Evolutionary conservation across 2,113 vertebrate genomes (phyloP), one percentile per base, ranked within the genome.

Genomic region (Anarrhichthys ocellatus): DNA sequence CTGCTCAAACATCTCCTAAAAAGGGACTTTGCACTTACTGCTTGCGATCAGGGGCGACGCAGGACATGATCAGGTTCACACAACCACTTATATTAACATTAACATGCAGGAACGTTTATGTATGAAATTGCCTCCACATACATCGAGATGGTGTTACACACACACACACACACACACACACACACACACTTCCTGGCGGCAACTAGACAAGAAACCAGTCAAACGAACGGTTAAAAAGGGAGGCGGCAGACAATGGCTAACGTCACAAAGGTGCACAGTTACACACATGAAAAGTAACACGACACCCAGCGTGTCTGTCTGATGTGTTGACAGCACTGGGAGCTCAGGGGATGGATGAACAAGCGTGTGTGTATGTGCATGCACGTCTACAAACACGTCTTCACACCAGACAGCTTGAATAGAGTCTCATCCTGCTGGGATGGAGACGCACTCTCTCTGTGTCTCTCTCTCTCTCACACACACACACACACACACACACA

Each of bases 261-360:
- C 8, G 32, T 85, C 68, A 85, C 67, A 80, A 71, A 85, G 83
- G 84, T 83, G 84, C 79, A 75, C 44, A 46, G 83, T 88, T 85
- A 83, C 82, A 73, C 65, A 83, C 72, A 85, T 63, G 64, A n/a
- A 81, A 76, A 48, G 91, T 54, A 89, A 93, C 56, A 18, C 8
- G 82, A 91, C 69, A 75, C 82, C 48, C 2, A 0, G 50, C 61
- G 8, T 27, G 82, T 91, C 67, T 73, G 81, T 65, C 48, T 83
- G 76, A 69, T n/a, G 48, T 72, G 46, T 0, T 9, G 77, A 85
- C 64, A 73, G 77, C 48, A 18, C 68, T 24, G 75, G 69, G 20
- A 11, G 65, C 73, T 78, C 62, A 68, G 65, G 3, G 48, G 73
- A 63, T 20, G 42, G 56, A 70, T 61, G 67, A 73, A 29, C 27